Base-by-base conservation (phyloP, 2,797 vertebrate species). In the Microcaecilia unicolor region DNA sequence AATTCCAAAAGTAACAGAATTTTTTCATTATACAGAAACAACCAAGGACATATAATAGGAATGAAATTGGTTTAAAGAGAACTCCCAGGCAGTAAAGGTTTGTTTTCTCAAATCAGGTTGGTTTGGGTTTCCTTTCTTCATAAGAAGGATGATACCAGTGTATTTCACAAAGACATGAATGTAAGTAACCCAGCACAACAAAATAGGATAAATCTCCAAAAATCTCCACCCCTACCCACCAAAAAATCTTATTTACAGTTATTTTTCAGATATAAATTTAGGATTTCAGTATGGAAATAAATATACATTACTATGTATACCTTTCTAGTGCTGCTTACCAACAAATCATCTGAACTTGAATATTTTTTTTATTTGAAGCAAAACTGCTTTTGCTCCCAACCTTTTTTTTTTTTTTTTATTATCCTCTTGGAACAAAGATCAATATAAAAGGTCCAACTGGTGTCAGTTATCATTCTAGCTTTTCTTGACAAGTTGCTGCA, bases 221-320 rank as follows among this genome's bases (percentile, higher is more conserved):
- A 85, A 81, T 74, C 53, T 80, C 76, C 69, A 77, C 82, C 84
- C 87, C 87, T 80, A 71, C 68, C 41, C 58, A 80, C 86, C n/a
- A n/a, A n/a, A n/a, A n/a, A n/a, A n/a, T n/a, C n/a, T n/a, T 92
- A 95, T 94, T 81, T 93, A 91, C 89, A 95, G 35, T 48, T 18
- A 34, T 72, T 64, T 80, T 73, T 79, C 78, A 81, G 79, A 84
- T 81, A 83, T 81, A 84, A 84, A 83, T 84, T 80, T 76, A 87
- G 68, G 78, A 73, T 71, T 83, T 73, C 70, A 61, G 71, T 83
- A 85, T 85, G 77, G 81, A 85, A 84, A 82, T 81, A 85, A 83
- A 85, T 85, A 83, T 83, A 85, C 80, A 83, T 76, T 67, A 74
- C 63, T 83, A 78, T 84, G 80, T 84, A 83, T 83, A 83, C 72